Base-by-base conservation (phyloP, 2,113 vertebrate species). In the Zingel zingel region DNA sequence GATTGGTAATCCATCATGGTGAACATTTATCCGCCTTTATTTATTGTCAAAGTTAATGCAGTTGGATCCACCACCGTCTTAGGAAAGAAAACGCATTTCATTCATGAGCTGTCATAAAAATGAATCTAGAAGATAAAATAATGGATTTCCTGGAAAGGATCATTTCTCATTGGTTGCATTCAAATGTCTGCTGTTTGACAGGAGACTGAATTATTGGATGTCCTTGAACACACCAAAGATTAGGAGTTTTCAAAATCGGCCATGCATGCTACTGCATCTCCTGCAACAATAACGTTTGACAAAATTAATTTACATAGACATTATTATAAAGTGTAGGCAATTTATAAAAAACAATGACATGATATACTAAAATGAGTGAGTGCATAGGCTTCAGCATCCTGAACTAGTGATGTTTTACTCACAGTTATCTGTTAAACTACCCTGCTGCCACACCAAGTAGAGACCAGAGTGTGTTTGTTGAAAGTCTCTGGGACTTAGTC, bases 31-130 rank as follows among this genome's bases (percentile, higher is more conserved):
- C 84, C 33, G 23, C 56, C 53, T 59, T 57, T 68, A 75, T 76
- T 76, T 56, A 65, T 69, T n/a, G 59, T 75, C 84, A 80, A 21
- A 74, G 50, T 48, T 75, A 87, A 85, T 81, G 53, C 62, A 58
- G 33, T 21, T 65, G 62, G 68, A 58, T 39, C 33, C 14, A 0
- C 21, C 45, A 43, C 47, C 14, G 16, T 71, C 21, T 56, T 23
- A 23, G 59, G 72, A 50, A 84, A 43, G n/a, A 61, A 30, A 61
- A 57, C 0, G 16, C 30, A 6, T 62, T 68, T 61, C 21, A 69
- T 62, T 69, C 18, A 78, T 43, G 57, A 79, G 66, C 50, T 45
- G 51, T 79, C 36, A 62, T 25, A 67, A 25, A 72, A 63, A 68
- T 51, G 5, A 80, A 58, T 77, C 18, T 16, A 59, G 27, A 54